Conservation (phyloP, 2,797 vertebrate genomes). For the Rhinatrema bivittatum region DNA sequence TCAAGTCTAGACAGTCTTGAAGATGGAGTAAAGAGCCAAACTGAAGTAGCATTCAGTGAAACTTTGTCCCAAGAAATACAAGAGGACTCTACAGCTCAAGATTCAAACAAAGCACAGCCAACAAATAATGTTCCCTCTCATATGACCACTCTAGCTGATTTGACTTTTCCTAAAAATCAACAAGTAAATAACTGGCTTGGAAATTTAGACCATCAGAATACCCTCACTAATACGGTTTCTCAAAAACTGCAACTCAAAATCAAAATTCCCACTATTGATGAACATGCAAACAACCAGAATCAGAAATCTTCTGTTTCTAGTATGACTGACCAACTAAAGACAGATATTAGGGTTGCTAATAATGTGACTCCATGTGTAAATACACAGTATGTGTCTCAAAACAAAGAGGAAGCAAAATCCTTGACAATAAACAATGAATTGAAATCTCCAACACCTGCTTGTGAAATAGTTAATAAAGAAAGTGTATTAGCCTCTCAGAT, state of each 20-base stretch:
- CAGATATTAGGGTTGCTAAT: slow-evolving; percentile 16
- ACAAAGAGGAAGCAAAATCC: slow-evolving; percentile 18
- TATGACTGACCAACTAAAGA: slow-evolving; percentile 13
- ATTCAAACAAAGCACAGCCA: slow-evolving; percentile 31
- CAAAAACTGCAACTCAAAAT: slow-evolving; percentile 31
- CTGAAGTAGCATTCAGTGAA: slow-evolving; percentile 26
- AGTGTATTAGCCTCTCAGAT: neutral
- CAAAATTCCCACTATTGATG: slow-evolving; percentile 23
- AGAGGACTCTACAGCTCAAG: slow-evolving; percentile 25
- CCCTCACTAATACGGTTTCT: slow-evolving; percentile 17
- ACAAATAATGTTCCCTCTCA: slow-evolving; percentile 27
- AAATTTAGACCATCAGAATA: slow-evolving; percentile 27
- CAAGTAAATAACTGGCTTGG: slow-evolving; percentile 50
- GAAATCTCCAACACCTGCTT: neutral
- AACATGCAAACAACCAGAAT: slow-evolving; percentile 21
- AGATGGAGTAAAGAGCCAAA: slow-evolving; percentile 49
- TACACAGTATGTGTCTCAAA: slow-evolving; percentile 13
- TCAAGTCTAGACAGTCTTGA: slow-evolving; percentile 86
- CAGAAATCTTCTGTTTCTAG: slow-evolving; percentile 26
- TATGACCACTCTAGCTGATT: slow-evolving; percentile 36
- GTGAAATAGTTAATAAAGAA: neutral
- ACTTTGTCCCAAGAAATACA: slow-evolving; percentile 30
- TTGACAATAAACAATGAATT: neutral
- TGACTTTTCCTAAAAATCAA: slow-evolving; percentile 30
- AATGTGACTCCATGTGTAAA: slow-evolving; percentile 9